These are phyloP conservation scores for Chrysolophus pictus DNA, from an alignment of 2,797 vertebrate species.

Conservation along the genomic window DNA sequence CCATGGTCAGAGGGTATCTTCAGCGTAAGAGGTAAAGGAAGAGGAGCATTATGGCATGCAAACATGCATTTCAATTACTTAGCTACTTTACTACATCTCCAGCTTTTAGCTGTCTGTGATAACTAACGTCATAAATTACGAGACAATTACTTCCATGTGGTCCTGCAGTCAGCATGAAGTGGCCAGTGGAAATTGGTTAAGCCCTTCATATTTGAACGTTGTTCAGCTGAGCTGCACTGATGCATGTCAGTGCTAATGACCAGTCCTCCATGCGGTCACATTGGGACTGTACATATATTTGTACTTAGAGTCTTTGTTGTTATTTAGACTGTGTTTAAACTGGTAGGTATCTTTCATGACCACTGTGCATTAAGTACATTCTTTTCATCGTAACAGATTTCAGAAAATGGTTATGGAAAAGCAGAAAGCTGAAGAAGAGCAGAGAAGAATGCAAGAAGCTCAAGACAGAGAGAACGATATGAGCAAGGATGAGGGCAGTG, in stretches of 20 bases:
- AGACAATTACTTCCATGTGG: background rate
- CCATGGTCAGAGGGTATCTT: slow-evolving; percentile 87
- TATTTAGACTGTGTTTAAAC: background rate
- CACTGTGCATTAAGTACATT: background rate
- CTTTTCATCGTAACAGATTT: slow-evolving; percentile 65
- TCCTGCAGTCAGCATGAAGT: background rate
- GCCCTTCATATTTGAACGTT: background rate
- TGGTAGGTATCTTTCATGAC: background rate
- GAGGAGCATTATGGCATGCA: fast-evolving
- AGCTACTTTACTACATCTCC: background rate
- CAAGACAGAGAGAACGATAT: background rate
- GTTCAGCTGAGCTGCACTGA: background rate
- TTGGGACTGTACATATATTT: background rate
- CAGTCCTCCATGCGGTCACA: background rate
- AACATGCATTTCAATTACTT: background rate
- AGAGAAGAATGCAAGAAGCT: slow-evolving; percentile 56
- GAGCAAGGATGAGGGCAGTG: background rate
- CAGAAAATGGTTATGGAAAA: slow-evolving; percentile 78
- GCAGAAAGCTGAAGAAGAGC: slow-evolving; percentile 75
- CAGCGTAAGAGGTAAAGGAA: slow-evolving; percentile 88
- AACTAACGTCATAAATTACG: background rate
- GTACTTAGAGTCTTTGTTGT: background rate
- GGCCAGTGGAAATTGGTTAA: background rate
- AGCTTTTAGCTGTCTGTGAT: background rate
- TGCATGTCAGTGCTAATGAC: background rate